A percentile compares a stretch with the other conserved stretches of the same genome.
These are phyloP conservation scores for Coleophora deauratella DNA, from an alignment of 2,888 invertebrate genomes.

Conservation along the genomic window DNA sequence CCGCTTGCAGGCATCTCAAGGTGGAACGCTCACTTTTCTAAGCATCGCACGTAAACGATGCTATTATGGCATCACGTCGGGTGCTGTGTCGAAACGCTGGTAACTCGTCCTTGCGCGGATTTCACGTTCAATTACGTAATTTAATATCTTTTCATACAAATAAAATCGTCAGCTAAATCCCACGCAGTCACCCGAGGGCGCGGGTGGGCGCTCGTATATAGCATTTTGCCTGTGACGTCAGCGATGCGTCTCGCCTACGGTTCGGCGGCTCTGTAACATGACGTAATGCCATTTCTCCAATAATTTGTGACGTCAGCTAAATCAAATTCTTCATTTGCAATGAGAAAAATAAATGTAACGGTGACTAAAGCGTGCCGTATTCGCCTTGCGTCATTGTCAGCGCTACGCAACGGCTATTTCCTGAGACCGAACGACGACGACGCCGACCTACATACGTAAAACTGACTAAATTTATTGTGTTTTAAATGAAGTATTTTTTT, in stretches of 20 bases:
- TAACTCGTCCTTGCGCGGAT: slow-evolving; percentile 57
- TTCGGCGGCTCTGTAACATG: slow-evolving; percentile 35
- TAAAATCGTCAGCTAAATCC: no score
- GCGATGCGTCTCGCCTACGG: slow-evolving; percentile 52
- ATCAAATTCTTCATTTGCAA: no score
- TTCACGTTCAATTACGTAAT: slow-evolving; percentile 65
- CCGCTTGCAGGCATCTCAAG: slow-evolving; percentile 56
- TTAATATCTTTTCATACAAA: slow-evolving; percentile 20
- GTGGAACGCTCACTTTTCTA: slow-evolving; percentile 69
- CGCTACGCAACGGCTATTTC: slow-evolving; percentile 41
- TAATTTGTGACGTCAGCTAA: slow-evolving; percentile 42
- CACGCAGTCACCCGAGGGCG: slow-evolving; percentile 14
- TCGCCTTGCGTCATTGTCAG: slow-evolving; percentile 36
- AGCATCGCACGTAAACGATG: slow-evolving; percentile 60
- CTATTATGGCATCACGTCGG: slow-evolving; percentile 58
- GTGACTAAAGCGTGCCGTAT: slow-evolving; percentile 27
- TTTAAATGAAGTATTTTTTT: slow-evolving; percentile 9
- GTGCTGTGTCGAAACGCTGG: slow-evolving; percentile 52
- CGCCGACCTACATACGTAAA: slow-evolving; percentile 38
- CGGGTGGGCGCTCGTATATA: slow-evolving; percentile 30
- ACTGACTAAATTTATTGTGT: slow-evolving; percentile 30
- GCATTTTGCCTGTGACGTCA: slow-evolving; percentile 65
- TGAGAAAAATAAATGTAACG: no score
- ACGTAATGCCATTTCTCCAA: slow-evolving; percentile 44
- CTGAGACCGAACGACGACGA: slow-evolving; percentile 30